Percentiles rank a stretch among this genome's conserved stretches.
Conservation (phyloP, 2,888 invertebrate species). For the Osmoderma eremita region DNA sequence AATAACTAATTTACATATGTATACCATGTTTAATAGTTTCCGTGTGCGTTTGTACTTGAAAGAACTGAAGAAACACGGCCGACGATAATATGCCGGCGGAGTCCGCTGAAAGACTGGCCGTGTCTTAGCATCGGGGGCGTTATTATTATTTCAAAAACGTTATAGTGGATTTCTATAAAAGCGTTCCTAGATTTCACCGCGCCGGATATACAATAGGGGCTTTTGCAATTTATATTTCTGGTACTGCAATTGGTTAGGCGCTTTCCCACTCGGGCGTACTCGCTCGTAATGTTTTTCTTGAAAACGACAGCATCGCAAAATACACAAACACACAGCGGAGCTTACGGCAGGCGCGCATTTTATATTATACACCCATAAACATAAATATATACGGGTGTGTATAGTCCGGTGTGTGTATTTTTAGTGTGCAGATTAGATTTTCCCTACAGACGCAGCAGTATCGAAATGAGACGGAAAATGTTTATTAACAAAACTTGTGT, state of each 20-base stretch:
- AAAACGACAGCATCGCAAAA: constrained; percentile 48
- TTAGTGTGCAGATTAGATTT: constrained; percentile 35
- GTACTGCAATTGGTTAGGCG: constrained; percentile 50
- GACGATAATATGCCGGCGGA: constrained; percentile 38
- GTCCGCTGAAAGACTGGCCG: constrained; percentile 45
- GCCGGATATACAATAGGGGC: constrained; percentile 54
- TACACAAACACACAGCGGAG: constrained; percentile 26
- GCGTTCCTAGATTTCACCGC: constrained; percentile 44
- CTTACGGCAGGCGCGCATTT: constrained; percentile 36
- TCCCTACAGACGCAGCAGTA: constrained; percentile 4
- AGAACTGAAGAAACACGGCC: constrained; percentile 3
- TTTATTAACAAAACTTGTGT: too few species aligned
- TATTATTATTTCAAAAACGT: constrained; percentile 51
- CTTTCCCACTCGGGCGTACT: constrained; percentile 43
- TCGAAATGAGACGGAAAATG: too few species aligned
- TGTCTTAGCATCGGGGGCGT: constrained; percentile 39
- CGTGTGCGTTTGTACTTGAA: constrained; percentile 22
- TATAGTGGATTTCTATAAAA: constrained; percentile 61
- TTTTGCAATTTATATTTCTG: constrained; percentile 53
- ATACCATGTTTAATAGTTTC: constrained; percentile 42
- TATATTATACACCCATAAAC: constrained; percentile 39
- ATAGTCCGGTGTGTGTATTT: constrained; percentile 29
- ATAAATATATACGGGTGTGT: constrained; percentile 7
- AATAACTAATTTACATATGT: constrained; percentile 14
- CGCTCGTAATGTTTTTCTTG: constrained; percentile 46